Evolutionary conservation across 2,888 invertebrate genomes (phyloP).

Genomic region (Apotomis turbidana): DNA sequence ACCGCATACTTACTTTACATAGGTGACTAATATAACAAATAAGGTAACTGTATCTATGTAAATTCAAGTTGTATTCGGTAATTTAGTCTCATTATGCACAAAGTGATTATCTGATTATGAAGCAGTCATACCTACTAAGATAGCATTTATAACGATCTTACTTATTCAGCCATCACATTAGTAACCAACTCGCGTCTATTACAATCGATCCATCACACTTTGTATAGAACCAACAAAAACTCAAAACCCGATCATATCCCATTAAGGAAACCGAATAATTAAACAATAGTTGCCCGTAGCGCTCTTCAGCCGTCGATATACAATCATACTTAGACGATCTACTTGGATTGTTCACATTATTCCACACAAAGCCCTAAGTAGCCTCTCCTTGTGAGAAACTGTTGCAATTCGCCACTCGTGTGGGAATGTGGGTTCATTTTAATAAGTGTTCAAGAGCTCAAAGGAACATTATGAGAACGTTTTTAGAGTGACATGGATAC

Average conservation of each 20-base stretch:
- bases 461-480: slow-evolving; percentile 32
- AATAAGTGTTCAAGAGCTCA: slow-evolving; percentile 41
- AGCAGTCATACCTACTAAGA: too few species aligned
- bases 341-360: slow-evolving; percentile 72
- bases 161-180: background rate
- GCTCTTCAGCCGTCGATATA: slow-evolving; percentile 60
- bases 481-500: slow-evolving; percentile 21
- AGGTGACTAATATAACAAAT: too few species aligned
- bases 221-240: slow-evolving; percentile 15
- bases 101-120: too few species aligned
- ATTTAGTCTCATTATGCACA: too few species aligned
- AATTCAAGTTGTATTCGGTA: too few species aligned
- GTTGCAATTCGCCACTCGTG: slow-evolving; percentile 60
- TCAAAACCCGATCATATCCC: slow-evolving; percentile 63
- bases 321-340: slow-evolving; percentile 59
- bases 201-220: background rate
- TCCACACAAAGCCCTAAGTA: slow-evolving; percentile 63
- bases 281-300: slow-evolving; percentile 62
- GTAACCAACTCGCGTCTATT: slow-evolving; percentile 7
- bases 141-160: background rate
- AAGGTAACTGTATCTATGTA: too few species aligned
- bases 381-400: slow-evolving; percentile 73
- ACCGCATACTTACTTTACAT: too few species aligned
- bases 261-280: slow-evolving; percentile 54
- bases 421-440: slow-evolving; percentile 71